Evolutionary conservation across 2,888 invertebrate genomes (phyloP), one percentile per base, ranked within the genome.

Genomic region (Sphinx pinastri): DNA sequence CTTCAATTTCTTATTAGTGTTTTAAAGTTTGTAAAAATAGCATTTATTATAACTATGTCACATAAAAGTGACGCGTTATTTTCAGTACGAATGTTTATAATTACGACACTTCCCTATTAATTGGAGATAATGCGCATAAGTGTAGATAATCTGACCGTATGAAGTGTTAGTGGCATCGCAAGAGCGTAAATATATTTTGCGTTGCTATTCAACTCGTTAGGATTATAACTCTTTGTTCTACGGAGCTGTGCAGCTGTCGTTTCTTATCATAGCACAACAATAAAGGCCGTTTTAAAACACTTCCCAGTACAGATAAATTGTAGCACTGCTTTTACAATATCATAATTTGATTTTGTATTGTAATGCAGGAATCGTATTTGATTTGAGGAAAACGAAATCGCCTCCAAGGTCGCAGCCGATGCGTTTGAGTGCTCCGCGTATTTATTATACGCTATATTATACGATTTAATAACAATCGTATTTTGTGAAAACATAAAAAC

Each of bases 171-270:
- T 78, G 77, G 76, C 76, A 79, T 79, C 77, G 79, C 81, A 82
- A 80, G 75, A 77, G 77, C 75, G 72, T 74, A 79, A 79, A 80
- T 83, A 79, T 81, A 79, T 86, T 88, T 88, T 84, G 84, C 87
- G 83, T 84, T 83, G 82, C 86, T 71, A 84, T 88, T 85, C 82
- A 81, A 89, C 83, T 78, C 78, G 87, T 85, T 81, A 83, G 88
- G 82, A 83, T 89, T 88, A 88, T 86, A 87, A 77, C 81, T 87
- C 92, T 93, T 93, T 93, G 93, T 93, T 90, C 86, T 77, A 78
- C 85, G 81, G 84, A 84, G 77, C 81, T 84, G 85, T 80, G 89
- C 93, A 93, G 92, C 92, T 93, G 93, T 86, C 70, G 85, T 82
- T 83, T 80, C 86, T 92, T 94, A 93, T 94, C 93, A 88, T 79